phyloP scores from a whole-genome alignment of 2,797 vertebrate genomes.

The Danio albolineatus region DNA sequence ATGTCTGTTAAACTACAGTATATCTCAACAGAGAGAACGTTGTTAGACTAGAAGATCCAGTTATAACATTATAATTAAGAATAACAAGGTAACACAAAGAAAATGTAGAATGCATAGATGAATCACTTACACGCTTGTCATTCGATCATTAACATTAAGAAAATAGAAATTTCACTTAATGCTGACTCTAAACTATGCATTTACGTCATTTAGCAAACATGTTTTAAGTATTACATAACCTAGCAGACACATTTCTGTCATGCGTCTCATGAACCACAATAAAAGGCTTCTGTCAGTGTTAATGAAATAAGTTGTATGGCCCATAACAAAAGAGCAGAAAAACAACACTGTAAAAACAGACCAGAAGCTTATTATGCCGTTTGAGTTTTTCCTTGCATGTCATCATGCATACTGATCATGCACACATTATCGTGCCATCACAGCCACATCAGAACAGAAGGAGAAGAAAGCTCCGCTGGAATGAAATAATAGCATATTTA shows the following conservation, averaged over 20 bases:
- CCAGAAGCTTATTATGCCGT: background rate
- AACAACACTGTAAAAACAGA: slow-evolving; percentile 35
- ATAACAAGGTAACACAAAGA: background rate
- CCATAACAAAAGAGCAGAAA: background rate
- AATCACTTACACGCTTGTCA: background rate
- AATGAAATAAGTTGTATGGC: background rate
- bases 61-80: background rate
- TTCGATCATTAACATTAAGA: background rate
- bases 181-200: background rate
- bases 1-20: background rate
- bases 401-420: background rate
- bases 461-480: slow-evolving; percentile 8
- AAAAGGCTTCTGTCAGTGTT: background rate
- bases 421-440: background rate
- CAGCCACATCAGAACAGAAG: slow-evolving; percentile 28
- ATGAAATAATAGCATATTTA: slow-evolving; percentile 34
- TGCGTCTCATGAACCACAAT: background rate
- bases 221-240: slow-evolving; percentile 24
- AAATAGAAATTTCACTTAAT: background rate
- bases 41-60: background rate
- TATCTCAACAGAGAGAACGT: background rate
- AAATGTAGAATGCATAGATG: background rate
- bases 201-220: background rate
- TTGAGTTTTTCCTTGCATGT: slow-evolving; percentile 16
- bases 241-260: background rate